Conservation (phyloP, 2,113 vertebrate genomes). For the Corythaixoides concolor region DNA sequence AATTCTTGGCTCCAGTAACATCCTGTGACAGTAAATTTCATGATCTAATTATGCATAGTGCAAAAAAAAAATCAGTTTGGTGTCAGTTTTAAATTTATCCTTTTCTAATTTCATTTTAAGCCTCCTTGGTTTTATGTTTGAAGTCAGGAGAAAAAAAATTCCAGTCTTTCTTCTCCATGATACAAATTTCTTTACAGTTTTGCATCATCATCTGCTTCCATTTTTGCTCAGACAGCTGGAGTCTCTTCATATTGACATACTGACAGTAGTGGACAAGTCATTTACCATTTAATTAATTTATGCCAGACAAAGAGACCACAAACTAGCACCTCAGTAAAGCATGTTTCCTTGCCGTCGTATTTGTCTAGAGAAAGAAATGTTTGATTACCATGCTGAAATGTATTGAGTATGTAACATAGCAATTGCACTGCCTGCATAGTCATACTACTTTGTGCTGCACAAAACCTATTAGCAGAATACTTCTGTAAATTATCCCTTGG, state of each 20-base stretch:
- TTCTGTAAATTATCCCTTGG: neutral
- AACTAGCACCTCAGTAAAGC: neutral
- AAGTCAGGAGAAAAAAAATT: neutral
- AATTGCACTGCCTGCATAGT: neutral
- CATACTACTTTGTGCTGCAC: neutral
- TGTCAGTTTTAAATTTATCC: neutral
- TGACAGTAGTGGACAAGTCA: neutral
- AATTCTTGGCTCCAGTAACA: neutral
- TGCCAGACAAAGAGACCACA: neutral
- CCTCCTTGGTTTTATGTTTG: neutral
- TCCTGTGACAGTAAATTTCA: neutral
- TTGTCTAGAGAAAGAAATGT: neutral
- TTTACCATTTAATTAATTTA: neutral
- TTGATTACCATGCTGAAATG: neutral
- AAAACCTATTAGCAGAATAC: neutral
- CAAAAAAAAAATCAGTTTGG: neutral
- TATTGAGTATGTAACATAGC: neutral
- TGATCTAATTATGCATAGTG: neutral
- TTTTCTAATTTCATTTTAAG: neutral
- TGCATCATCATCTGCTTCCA: neutral
- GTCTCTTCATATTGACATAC: neutral
- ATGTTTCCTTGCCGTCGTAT: neutral
- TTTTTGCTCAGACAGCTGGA: neutral
- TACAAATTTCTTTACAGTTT: neutral
- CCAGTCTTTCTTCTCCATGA: neutral